Conservation (phyloP, 2,113 vertebrate species). For the Pseudopipra pipra region DNA sequence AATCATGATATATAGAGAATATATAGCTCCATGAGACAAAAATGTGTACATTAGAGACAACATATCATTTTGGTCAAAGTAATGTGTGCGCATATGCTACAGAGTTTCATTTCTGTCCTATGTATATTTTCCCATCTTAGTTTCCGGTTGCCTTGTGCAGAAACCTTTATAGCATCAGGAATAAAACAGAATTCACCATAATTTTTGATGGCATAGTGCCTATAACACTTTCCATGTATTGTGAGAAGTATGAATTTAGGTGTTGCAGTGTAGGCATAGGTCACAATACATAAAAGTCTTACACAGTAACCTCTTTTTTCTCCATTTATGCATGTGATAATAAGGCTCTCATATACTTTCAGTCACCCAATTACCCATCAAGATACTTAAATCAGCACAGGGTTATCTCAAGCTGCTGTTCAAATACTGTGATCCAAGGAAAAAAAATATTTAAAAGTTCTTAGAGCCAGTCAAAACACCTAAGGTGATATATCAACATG, state of each 20-base stretch:
- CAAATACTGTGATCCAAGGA: not conserved
- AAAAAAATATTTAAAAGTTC: not conserved
- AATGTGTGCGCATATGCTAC: not conserved
- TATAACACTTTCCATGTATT: not conserved
- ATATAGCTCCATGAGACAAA: not conserved
- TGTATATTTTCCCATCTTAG: not conserved
- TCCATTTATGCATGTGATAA: not conserved
- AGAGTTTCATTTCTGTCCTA: not conserved
- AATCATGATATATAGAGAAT: not conserved
- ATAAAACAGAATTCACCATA: not conserved
- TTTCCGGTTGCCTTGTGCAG: not conserved
- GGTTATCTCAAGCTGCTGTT: not conserved
- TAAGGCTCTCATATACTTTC: not conserved
- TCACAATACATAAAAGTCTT: not conserved
- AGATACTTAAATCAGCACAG: not conserved
- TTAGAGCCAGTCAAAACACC: not conserved
- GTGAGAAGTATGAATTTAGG: not conserved
- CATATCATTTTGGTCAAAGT: not conserved
- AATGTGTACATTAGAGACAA: not conserved
- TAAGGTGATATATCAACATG: not conserved
- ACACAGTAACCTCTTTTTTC: not conserved
- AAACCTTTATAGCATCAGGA: not conserved
- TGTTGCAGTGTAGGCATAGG: not conserved
- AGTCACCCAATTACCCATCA: not conserved
- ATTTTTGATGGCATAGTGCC: not conserved